A percentile compares a stretch with the other conserved stretches of the same genome.
Evolutionary conservation across 2,797 vertebrate species (phyloP).

Genomic region (Aplochiton taeniatus): DNA sequence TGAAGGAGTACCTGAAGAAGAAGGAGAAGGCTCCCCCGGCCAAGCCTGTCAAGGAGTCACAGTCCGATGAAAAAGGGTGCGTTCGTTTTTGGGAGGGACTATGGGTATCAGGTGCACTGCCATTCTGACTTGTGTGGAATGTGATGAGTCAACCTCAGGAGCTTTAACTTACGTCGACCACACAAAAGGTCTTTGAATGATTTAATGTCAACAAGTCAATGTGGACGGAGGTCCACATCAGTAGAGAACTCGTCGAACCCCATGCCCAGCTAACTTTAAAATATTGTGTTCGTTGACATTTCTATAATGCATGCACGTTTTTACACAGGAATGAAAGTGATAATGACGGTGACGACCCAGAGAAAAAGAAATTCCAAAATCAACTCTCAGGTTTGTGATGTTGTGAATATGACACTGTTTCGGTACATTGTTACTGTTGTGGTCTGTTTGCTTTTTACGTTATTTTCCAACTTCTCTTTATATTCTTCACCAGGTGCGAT

Average conservation of each 20-base stretch:
- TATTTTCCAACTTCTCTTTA: not conserved
- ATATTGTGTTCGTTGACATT: not conserved
- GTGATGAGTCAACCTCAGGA: slow-evolving; percentile 10
- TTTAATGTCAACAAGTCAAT: no score
- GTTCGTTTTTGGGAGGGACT: slow-evolving; percentile 58
- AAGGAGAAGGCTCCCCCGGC: slow-evolving; percentile 84
- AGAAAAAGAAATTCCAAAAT: slow-evolving; percentile 98
- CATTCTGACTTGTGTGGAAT: slow-evolving; percentile 23
- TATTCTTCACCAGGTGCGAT: slow-evolving; percentile 83
- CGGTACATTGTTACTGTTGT: no score
- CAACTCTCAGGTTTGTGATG: slow-evolving; percentile 89
- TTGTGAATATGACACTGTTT: not conserved
- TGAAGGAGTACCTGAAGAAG: slow-evolving; percentile 95
- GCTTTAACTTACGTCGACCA: not conserved
- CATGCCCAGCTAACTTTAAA: no score
- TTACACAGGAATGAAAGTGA: slow-evolving; percentile 91
- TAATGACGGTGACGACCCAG: slow-evolving; percentile 87
- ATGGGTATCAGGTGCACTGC: not conserved
- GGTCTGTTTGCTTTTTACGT: not conserved
- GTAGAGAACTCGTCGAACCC: no score
- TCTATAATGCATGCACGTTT: slow-evolving; percentile 17
- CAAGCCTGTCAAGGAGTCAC: slow-evolving; percentile 93
- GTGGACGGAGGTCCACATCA: no score
- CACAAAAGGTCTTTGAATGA: no score
- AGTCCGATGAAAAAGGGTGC: slow-evolving; percentile 93